Percentiles rank a stretch among this genome's conserved stretches.
Conservation (phyloP, 1,140 invertebrate species). For the Drosophila ohnishii region DNA sequence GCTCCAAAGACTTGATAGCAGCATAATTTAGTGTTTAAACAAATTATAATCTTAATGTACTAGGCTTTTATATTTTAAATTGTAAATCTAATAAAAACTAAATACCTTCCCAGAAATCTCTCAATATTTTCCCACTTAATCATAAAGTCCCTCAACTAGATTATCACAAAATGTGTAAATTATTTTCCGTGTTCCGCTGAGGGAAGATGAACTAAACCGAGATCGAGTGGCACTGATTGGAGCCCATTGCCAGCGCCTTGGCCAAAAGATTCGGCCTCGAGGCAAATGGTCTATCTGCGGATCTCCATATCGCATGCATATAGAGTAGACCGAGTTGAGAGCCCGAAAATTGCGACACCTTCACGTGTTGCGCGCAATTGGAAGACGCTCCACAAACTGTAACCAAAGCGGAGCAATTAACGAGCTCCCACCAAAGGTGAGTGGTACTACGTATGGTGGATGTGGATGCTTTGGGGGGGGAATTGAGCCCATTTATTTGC, state of each 20-base stretch:
- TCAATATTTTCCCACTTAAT: not conserved
- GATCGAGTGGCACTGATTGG: conserved; percentile 66
- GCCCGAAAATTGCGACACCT: conserved; percentile 74
- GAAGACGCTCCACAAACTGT: conserved; percentile 51
- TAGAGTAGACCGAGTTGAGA: conserved; percentile 9
- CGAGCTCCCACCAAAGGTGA: conserved; percentile 28
- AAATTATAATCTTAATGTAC: not conserved
- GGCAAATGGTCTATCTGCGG: conserved; percentile 14
- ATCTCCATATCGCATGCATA: conserved; percentile 17
- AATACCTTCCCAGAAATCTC: not conserved
- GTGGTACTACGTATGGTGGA: conserved; percentile 1
- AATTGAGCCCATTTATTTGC: conserved; percentile 66
- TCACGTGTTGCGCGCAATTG: conserved; percentile 76
- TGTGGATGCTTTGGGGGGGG: conserved; percentile 5
- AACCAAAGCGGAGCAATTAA: conserved; percentile 61
- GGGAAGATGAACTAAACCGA: conserved; percentile 26
- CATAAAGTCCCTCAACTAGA: not conserved
- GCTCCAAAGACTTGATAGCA: not conserved
- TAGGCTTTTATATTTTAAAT: too few relatives aligned
- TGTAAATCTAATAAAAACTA: not conserved
- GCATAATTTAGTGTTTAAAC: too few relatives aligned
- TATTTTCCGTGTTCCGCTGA: conserved; percentile 6
- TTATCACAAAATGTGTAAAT: conserved; percentile 1
- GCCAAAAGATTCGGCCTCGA: conserved; percentile 49
- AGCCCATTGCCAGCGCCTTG: conserved; percentile 60